A percentile compares a stretch with the other conserved stretches of the same genome.
These are phyloP conservation scores for Argyresthia goedartella DNA, from an alignment of 2,888 invertebrate species.

Conservation along the genomic window DNA sequence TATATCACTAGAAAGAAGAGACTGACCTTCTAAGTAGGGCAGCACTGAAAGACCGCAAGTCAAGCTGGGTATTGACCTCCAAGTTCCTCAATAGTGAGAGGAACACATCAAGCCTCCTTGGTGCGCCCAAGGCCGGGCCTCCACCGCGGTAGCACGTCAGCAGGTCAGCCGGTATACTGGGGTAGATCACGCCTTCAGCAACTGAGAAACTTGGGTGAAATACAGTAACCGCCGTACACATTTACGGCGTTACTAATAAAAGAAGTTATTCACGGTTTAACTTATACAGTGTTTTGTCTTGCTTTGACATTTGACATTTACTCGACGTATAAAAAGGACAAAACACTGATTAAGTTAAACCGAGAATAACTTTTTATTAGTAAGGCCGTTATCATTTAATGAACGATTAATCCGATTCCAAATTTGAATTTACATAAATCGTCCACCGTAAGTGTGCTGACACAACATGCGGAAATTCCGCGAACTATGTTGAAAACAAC, in stretches of 20 bases:
- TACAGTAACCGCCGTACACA: neutral
- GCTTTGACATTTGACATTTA: no score
- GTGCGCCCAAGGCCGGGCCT: constrained; percentile 56
- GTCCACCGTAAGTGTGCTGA: no score
- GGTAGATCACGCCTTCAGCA: constrained; percentile 30
- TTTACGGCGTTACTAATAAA: no score
- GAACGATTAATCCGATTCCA: no score
- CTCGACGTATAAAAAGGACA: no score
- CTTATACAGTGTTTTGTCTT: no score
- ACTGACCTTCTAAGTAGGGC: constrained; percentile 70
- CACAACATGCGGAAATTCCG: no score
- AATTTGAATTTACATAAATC: no score
- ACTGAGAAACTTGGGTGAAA: neutral
- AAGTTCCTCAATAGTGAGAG: constrained; percentile 74
- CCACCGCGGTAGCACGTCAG: constrained; percentile 70
- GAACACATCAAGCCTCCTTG: constrained; percentile 69
- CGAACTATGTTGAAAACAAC: no score
- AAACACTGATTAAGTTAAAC: no score
- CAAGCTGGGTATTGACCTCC: constrained; percentile 64
- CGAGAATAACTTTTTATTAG: neutral
- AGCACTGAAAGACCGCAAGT: constrained; percentile 68
- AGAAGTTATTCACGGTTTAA: no score
- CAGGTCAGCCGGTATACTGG: constrained; percentile 69
- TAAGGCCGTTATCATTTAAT: neutral
- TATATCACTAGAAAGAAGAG: no score